phyloP scores from a whole-genome alignment of 2,113 vertebrate species.

The Mustelus asterias region DNA sequence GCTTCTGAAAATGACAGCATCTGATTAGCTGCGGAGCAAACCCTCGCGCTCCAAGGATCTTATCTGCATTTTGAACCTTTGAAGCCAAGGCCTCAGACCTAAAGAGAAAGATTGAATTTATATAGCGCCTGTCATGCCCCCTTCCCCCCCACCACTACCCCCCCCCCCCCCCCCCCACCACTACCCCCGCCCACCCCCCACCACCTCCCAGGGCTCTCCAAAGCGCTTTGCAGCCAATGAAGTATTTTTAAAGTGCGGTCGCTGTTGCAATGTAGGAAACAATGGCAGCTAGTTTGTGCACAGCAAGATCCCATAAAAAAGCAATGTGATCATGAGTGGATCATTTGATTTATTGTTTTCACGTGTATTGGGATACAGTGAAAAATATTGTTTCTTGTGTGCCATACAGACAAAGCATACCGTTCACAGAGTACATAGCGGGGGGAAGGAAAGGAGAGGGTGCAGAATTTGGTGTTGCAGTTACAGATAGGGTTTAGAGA shows the following conservation, averaged over 20 bases:
- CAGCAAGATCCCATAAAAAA: neutral
- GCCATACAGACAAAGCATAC: too few species aligned
- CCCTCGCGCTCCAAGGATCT: neutral
- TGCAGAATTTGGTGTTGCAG: too few species aligned
- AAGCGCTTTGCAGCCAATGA: neutral
- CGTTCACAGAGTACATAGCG: too few species aligned
- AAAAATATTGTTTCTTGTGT: too few species aligned
- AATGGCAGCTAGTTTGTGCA: neutral
- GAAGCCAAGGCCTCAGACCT: neutral
- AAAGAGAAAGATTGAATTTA: neutral
- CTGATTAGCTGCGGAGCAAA: neutral
- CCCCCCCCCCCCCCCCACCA: neutral
- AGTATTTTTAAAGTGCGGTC: neutral
- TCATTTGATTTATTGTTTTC: too few species aligned
- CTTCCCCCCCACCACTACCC: neutral
- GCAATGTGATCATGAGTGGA: neutral
- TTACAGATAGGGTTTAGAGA: too few species aligned
- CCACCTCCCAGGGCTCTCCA: too few species aligned
- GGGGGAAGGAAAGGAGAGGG: too few species aligned
- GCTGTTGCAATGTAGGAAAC: neutral
- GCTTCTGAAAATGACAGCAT: neutral
- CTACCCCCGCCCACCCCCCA: too few species aligned
- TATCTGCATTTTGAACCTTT: neutral
- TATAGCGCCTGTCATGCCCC: neutral
- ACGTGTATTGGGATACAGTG: too few species aligned